Base-by-base conservation (phyloP, 2,888 invertebrate genomes). In the Phortica okadai region DNA sequence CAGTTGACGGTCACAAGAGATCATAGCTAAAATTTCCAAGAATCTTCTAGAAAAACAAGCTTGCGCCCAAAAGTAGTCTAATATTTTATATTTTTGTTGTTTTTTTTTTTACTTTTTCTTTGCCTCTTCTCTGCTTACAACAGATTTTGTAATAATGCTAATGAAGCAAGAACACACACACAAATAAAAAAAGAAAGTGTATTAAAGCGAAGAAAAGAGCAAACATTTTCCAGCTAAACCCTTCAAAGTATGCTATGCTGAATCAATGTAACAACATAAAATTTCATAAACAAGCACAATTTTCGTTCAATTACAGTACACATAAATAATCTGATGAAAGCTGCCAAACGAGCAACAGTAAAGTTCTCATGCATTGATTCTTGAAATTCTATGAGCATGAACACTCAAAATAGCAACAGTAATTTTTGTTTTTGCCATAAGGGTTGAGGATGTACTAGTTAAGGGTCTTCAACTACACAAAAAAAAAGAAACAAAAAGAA, bases 51-150 rank as follows among this genome's bases (percentile, higher is more conserved):
- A 66, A 66, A 66, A 41, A 14, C 14, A n/a, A 41, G 6, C 66
- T 41, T 41, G 14, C 14, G 1, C 33, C 41, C 14, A 11, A 59
- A 59, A 66, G 41, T 33, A 41, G 66, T 16, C 59, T 33, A 45
- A 25, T 50, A 74, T 54, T 78, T 80, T 21, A 76, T 74, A 44
- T 77, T 81, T 79, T 76, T 73, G 73, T 74, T 77, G 66, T 77
- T 76, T 81, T 79, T 79, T 77, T 75, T 77, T 77, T 76, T 75
- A 56, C 56, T 72, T 67, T 42, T 25, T 45, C 14, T 73, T 21
- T 72, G 45, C 59, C 11, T 74, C 21, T 54, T 8, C 41, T 66
- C 33, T 66, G 66, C 42, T 66, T 42, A 66, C 33, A 62, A 62
- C 21, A 25, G 62, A 66, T 66, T 41, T 66, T 66, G 10, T 42